Percentiles rank a stretch among this genome's conserved stretches.
phyloP scores from a whole-genome alignment of 2,888 invertebrate species.

The Hoplodrina blanda region DNA sequence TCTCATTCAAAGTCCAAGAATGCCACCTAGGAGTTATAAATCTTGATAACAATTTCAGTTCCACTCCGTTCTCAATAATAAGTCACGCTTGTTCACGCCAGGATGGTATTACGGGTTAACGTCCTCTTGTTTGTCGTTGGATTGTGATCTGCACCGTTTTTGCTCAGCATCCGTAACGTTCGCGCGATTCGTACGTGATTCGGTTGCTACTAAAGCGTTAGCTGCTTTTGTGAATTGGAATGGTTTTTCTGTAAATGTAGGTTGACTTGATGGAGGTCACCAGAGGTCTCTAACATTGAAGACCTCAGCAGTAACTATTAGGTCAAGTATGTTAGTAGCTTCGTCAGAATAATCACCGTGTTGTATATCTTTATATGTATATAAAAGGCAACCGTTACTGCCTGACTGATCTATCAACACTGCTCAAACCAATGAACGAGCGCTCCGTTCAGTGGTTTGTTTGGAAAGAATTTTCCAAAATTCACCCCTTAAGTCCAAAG shows the following conservation, averaged over 20 bases:
- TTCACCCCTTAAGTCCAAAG: no score
- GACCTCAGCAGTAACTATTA: not conserved
- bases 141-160: slow-evolving; percentile 55
- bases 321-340: not conserved
- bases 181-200: slow-evolving; percentile 34
- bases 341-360: not conserved
- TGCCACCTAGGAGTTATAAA: not conserved
- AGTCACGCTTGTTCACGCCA: slow-evolving; percentile 27
- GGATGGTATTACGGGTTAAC: slow-evolving; percentile 49
- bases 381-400: no score
- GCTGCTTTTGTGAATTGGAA: not conserved
- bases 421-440: no score
- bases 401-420: no score
- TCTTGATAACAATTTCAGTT: slow-evolving; percentile 10
- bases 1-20: no score
- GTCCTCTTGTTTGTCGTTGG: slow-evolving; percentile 54
- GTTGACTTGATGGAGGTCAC: not conserved
- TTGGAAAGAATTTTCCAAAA: no score
- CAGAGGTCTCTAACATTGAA: not conserved
- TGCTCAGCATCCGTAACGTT: slow-evolving; percentile 54
- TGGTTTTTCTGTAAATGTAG: not conserved
- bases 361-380: no score
- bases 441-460: no score
- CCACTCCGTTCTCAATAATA: slow-evolving; percentile 23
- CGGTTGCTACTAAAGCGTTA: slow-evolving; percentile 10